Evolutionary conservation across 2,797 vertebrate species (phyloP), one percentile per base, ranked within the genome.

Genomic region (Paramormyrops hopkinsi): DNA sequence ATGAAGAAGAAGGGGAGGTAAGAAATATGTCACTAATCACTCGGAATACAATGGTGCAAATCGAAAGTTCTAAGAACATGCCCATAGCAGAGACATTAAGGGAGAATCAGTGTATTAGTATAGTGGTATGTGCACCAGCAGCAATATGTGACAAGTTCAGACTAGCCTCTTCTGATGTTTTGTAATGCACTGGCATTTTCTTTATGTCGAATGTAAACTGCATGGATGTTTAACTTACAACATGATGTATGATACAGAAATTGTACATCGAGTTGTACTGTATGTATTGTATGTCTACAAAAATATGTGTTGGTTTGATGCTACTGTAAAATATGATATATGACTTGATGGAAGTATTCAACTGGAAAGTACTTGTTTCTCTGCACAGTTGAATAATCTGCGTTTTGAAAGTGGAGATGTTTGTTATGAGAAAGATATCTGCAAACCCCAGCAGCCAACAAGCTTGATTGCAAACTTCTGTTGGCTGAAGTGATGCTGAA

Each of bases 1-100:
- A 94, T 33, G 93, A 97, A 84, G 97, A 97, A 87, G 96, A 97
- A 92, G 96, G 93, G 84, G 92, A 97, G 97, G 98, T 99, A 97
- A 97, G 97, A 91, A 54, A 11, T n/a, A 22, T 48, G 37, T 46
- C 12, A 17, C 3, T 12, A 46, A 22, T 46, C 56, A 25, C 44
- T 19, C 5, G 5, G 11, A 65, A 3, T 48, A 17, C 56, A 54
- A 56, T 56, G 14, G 25, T 7, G 48, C 25, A 37, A 54, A 56
- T 19, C 5, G 44, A 56, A 14, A n/a, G 9, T 22, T 56, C 17
- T 22, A n/a, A 37, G n/a, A 41, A 59, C 62, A n/a, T n/a, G n/a
- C 4, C n/a, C 5, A 2, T 46, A 88, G 9, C 19, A 44, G 7
- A 9, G 11, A 44, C 2, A 29, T 19, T 87, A 53, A 48, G 84